Base-by-base conservation (phyloP, 2,888 invertebrate genomes). In the Metacarcinus magister region DNA sequence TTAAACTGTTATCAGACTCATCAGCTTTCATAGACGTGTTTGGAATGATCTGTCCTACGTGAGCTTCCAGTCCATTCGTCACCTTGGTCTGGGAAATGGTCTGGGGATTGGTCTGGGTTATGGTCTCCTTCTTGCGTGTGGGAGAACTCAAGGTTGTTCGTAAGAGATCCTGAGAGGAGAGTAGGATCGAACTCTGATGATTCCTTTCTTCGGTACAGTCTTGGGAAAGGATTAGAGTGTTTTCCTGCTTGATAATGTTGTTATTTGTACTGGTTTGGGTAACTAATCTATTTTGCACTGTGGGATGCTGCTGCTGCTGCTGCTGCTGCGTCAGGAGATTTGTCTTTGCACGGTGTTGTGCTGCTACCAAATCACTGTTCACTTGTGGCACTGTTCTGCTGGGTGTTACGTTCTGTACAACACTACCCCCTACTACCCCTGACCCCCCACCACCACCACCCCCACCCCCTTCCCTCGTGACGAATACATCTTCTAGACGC, bases 211-310 rank as follows among this genome's bases (percentile, higher is more conserved):
- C 89, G 8, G n/a, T 54, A 54, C 1, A 67, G 67, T 93, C 93
- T 90, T 93, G 67, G 28, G 95, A 89, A 13, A 95, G 43, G 39
- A 95, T 39, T 2, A 95, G 32, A 54, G 89, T 87, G 2, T 60
- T 28, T 8, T 60, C 95, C 43, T 60, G 60, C 44, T 91, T 90
- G 2, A 43, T 43, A 32, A 90, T 91, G 48, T 67, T 44, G 75
- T 44, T 75, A n/a, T 92, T 89, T 89, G 94, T 87, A 94, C 82
- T 90, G 67, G 67, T 92, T 43, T 28, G 60, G 23, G 94, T 54
- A 5, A 16, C 92, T 93, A 96, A 92, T 54, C 90, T 91, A 96
- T 19, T 94, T 92, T 96, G 95, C 87, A 95, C 95, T 67, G 93
- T 32, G 46, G 96, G 92, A 44, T 92, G 92, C 32, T 32, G 32